Conservation (phyloP, 2,797 vertebrate species). For the Gobionotothen gibberifrons region DNA sequence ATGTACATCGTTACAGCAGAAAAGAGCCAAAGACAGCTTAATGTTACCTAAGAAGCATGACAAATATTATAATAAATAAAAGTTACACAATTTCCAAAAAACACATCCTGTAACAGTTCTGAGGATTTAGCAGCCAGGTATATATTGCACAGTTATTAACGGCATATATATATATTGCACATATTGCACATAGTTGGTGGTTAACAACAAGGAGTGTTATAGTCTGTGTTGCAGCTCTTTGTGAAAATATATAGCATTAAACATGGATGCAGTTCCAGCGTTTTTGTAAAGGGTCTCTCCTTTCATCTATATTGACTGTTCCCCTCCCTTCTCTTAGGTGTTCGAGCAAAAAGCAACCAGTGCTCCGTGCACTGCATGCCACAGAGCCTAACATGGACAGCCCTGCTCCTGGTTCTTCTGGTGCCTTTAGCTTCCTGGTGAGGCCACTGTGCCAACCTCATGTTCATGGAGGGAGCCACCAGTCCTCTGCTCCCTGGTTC, state of each 20-base stretch:
- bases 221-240: no score
- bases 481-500: conserved; percentile 60
- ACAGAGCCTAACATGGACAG: conserved; percentile 83
- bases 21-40: no score
- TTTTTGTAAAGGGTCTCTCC: conserved; percentile 19
- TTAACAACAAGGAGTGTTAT: no score
- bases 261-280: conserved; percentile 2
- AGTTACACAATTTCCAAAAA: no score
- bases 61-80: no score
- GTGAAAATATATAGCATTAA: background rate
- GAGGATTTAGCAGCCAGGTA: no score
- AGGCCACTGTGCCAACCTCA: conserved; percentile 73
- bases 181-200: no score
- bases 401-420: conserved; percentile 87
- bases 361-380: conserved; percentile 82
- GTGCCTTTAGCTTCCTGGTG: conserved; percentile 92
- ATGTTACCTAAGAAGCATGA: no score
- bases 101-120: no score
- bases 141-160: no score
- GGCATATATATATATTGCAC: no score
- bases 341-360: conserved; percentile 92
- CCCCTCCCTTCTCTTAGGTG: conserved; percentile 82
- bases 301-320: conserved; percentile 12
- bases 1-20: no score
- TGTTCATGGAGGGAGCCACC: conserved; percentile 59